These are phyloP conservation scores for Paralichthys olivaceus DNA, from an alignment of 2,113 vertebrate genomes.

Conservation along the genomic window DNA sequence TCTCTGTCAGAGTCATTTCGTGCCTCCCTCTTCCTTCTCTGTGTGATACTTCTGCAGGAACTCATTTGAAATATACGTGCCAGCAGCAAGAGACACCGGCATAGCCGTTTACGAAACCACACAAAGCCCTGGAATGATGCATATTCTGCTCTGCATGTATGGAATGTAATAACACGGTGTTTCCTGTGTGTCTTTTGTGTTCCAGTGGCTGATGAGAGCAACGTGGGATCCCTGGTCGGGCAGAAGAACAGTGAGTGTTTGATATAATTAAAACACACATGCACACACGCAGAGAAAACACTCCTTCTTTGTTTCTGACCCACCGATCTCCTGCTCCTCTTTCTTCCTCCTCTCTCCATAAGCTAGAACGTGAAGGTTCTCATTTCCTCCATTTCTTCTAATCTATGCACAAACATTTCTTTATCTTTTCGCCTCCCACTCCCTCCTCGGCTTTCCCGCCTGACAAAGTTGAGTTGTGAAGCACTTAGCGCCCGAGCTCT, in stretches of 20 bases:
- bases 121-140: background rate
- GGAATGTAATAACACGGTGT: background rate
- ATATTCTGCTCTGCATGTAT: background rate
- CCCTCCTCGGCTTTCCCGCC: background rate
- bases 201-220: slow-evolving; percentile 92
- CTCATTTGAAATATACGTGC: slow-evolving; percentile 31
- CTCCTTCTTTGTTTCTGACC: background rate
- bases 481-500: slow-evolving; percentile 60
- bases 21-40: slow-evolving; percentile 2
- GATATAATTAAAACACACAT: slow-evolving; percentile 1
- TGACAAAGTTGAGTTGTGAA: slow-evolving; percentile 68
- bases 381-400: background rate
- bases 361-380: background rate
- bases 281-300: background rate
- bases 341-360: background rate
- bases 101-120: slow-evolving; percentile 20
- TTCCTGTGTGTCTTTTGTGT: slow-evolving; percentile 9
- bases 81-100: slow-evolving; percentile 16
- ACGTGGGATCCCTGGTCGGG: slow-evolving; percentile 83
- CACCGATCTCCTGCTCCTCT: background rate
- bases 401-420: background rate
- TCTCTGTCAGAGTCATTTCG: slow-evolving; percentile 33
- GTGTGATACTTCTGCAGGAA: slow-evolving; percentile 19
- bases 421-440: background rate
- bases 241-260: slow-evolving; percentile 70